Conservation (phyloP, 2,797 vertebrate genomes). For the Benthosema pterotum region DNA sequence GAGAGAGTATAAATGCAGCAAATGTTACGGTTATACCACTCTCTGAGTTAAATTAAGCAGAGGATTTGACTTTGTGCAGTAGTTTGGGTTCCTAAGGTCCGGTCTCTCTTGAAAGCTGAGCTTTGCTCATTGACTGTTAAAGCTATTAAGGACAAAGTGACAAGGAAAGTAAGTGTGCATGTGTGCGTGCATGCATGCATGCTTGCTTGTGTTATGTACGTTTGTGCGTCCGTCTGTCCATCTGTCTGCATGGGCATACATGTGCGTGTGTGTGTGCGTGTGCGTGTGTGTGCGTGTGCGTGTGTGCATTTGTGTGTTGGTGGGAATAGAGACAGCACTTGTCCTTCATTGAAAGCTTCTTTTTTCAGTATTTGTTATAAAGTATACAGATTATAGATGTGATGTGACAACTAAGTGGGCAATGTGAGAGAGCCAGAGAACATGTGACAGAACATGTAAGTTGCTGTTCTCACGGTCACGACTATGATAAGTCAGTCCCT, state of each 20-base stretch:
- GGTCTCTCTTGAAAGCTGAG: conserved; percentile 4
- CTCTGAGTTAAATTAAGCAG: too few relatives aligned
- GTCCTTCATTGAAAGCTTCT: background rate
- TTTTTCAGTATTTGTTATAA: conserved; percentile 6
- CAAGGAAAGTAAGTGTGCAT: background rate
- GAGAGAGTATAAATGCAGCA: too few relatives aligned
- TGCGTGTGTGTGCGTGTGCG: background rate
- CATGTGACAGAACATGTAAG: background rate
- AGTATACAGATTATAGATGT: background rate
- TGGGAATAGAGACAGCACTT: background rate
- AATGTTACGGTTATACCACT: too few relatives aligned
- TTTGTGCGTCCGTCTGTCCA: too few relatives aligned
- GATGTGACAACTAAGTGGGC: too few relatives aligned
- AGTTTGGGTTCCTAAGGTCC: background rate
- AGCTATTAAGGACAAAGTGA: conserved; percentile 22
- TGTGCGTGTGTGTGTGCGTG: background rate
- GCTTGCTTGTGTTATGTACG: background rate
- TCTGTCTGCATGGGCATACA: too few relatives aligned
- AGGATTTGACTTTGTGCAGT: background rate
- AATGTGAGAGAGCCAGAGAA: background rate
- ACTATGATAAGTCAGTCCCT: too few relatives aligned
- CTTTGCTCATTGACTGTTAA: conserved; percentile 17
- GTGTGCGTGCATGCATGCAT: background rate
- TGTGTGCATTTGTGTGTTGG: background rate
- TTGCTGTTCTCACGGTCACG: too few relatives aligned